Base-by-base conservation (phyloP, 2,113 vertebrate genomes). In the Piaya cayana region DNA sequence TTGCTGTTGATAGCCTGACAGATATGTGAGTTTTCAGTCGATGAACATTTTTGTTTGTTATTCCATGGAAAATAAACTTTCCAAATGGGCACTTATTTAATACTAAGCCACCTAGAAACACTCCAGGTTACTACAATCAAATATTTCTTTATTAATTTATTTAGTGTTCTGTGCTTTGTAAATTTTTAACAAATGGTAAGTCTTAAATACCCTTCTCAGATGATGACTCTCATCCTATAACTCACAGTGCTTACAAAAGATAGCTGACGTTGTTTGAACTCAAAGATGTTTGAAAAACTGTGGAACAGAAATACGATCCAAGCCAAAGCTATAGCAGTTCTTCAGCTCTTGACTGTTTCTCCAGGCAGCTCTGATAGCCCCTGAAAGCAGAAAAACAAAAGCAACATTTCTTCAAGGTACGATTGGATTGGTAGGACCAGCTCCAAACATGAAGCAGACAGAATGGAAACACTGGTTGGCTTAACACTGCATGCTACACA, bases 321-420 rank as follows among this genome's bases (percentile, higher is more conserved):
- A 43, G 50, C 2, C 22, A 50, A 50, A 74, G 21, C 22, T 55
- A 2, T 56, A 39, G 29, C 15, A 30, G 32, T 59, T 74, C 17
- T 59, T 74, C 9, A 52, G 50, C 12, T 67, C 52, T 74, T 52
- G 60, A 9, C 22, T 52, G 0, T 43, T 43, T 74, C 59, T 43
- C 11, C 32, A 39, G 43, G 21, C 72, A 60, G 43, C 26, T 77
- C 36, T 76, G 20, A 50, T 3, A 23, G 56, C 18, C 22, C 26
- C 43, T 59, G 43, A 43, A 52, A 67, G 12, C 60, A 65, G 76
- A 80, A 74, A 50, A 32, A 18, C 17, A 5, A 53, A 70, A n/a
- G 43, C n/a, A 53, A 29, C 0, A 1, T 52, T 67, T 72, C 17
- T 58, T 26, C 52, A 32, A 74, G 21, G 36, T 11, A 23, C 0